phyloP scores from a whole-genome alignment of 1,140 invertebrate species.

The Pissodes strobi region DNA sequence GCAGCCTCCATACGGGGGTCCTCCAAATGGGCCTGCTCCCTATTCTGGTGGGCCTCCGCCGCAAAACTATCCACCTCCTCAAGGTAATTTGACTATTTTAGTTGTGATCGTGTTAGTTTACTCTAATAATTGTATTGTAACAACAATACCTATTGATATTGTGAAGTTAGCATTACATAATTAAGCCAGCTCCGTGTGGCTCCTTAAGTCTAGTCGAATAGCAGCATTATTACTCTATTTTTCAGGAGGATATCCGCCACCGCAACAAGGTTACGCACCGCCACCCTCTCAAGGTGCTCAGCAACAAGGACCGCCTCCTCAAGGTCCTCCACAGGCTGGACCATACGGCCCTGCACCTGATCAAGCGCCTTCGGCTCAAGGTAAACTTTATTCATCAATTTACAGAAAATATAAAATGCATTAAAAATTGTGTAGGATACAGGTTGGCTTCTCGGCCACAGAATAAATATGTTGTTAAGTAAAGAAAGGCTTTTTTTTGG shows the following conservation, averaged over 20 bases:
- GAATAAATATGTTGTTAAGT: too few species aligned
- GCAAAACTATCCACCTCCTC: constrained; percentile 54
- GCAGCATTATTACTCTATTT: neutral
- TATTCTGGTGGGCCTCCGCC: constrained; percentile 52
- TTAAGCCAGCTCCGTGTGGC: too few species aligned
- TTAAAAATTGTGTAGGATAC: too few species aligned
- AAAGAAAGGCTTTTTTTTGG: too few species aligned
- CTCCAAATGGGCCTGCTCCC: constrained; percentile 53
- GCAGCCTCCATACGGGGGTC: constrained; percentile 54
- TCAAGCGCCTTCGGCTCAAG: constrained; percentile 21
- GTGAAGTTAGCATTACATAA: too few species aligned
- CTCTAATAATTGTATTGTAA: neutral
- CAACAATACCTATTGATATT: too few species aligned
- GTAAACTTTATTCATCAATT: constrained; percentile 5
- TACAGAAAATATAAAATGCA: neutral
- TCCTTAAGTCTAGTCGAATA: too few species aligned
- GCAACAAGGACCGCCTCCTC: constrained; percentile 51
- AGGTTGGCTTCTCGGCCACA: too few species aligned
- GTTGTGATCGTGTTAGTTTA: too few species aligned
- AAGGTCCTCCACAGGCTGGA: constrained; percentile 35
- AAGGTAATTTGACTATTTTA: too few species aligned
- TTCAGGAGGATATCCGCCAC: constrained; percentile 41
- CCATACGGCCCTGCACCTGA: constrained; percentile 23
- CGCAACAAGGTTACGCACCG: constrained; percentile 45
- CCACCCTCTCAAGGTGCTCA: constrained; percentile 39